phyloP scores from a whole-genome alignment of 2,797 vertebrate genomes.

The Eurystomus glaucurus region DNA sequence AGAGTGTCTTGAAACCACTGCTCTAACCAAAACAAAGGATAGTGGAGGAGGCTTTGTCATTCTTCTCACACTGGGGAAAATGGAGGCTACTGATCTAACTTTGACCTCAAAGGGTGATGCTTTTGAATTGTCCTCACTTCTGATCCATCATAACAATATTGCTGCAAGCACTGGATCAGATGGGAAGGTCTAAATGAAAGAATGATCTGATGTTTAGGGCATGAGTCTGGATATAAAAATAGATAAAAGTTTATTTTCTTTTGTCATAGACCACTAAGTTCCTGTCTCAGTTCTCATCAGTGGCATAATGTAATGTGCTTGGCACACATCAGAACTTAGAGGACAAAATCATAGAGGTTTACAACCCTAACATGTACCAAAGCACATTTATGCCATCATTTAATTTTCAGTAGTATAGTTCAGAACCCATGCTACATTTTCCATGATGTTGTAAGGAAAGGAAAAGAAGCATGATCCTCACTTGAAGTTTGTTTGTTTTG shows the following conservation, averaged over 20 bases:
- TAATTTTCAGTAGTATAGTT: background rate
- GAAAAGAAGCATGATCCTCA: background rate
- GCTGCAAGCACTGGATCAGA: background rate
- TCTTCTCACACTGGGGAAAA: background rate
- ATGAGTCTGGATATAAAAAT: background rate
- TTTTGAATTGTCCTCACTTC: background rate
- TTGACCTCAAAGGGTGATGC: background rate
- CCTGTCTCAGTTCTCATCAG: background rate
- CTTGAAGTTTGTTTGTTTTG: background rate
- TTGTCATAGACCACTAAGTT: background rate
- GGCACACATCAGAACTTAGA: background rate
- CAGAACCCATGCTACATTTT: background rate
- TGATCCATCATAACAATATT: background rate
- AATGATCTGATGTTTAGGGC: background rate
- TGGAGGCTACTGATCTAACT: background rate
- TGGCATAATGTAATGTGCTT: rapidly evolving
- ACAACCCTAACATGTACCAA: background rate
- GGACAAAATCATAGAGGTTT: background rate
- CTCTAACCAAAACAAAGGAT: background rate
- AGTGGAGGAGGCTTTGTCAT: background rate
- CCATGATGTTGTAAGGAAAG: background rate
- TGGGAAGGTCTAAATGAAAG: background rate
- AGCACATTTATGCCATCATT: background rate
- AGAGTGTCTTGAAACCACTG: background rate
- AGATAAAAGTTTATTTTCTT: background rate